Evolutionary conservation across 2,888 invertebrate species (phyloP).

Genomic region (Geotrupes spiniger): DNA sequence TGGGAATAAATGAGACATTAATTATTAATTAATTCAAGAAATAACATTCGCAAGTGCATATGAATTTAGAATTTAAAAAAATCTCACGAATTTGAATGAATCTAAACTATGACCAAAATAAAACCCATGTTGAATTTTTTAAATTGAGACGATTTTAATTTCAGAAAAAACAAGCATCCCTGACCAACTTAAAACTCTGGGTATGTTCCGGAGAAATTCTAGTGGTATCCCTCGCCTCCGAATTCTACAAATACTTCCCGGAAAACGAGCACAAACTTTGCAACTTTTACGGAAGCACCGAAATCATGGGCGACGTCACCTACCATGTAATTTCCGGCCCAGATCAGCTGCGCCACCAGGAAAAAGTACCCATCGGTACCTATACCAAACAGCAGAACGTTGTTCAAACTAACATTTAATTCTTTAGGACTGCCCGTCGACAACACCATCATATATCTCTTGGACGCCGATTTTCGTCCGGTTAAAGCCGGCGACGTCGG

Average conservation of each 20-base stretch:
- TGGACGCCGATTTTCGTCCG: conserved; percentile 71
- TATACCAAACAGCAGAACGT: too few species aligned
- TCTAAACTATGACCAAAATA: too few species aligned
- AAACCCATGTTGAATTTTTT: too few species aligned
- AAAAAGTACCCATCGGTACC: conserved; percentile 79
- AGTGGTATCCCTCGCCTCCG: conserved; percentile 64
- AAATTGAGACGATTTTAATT: conserved; percentile 12
- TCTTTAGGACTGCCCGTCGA: conserved; percentile 68
- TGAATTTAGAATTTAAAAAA: too few species aligned
- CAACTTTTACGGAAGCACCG: conserved; percentile 90
- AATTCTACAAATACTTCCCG: conserved; percentile 76
- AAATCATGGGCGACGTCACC: conserved; percentile 89
- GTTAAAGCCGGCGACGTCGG: conserved; percentile 73
- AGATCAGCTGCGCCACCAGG: conserved; percentile 59
- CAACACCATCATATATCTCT: conserved; percentile 77
- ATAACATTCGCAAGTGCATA: too few species aligned
- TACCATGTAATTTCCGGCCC: conserved; percentile 65
- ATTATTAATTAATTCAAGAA: too few species aligned
- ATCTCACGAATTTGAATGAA: too few species aligned
- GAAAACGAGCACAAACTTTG: conserved; percentile 65
- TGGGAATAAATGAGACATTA: too few species aligned
- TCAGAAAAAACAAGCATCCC: conserved; percentile 52
- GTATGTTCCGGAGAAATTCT: conserved; percentile 86
- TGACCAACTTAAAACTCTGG: conserved; percentile 70
- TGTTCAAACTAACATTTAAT: conserved; percentile 8